A percentile compares a stretch with the other conserved stretches of the same genome.
These are phyloP conservation scores for Greenwoodochromis staneri DNA, from an alignment of 2,113 vertebrate genomes.

Conservation along the genomic window DNA sequence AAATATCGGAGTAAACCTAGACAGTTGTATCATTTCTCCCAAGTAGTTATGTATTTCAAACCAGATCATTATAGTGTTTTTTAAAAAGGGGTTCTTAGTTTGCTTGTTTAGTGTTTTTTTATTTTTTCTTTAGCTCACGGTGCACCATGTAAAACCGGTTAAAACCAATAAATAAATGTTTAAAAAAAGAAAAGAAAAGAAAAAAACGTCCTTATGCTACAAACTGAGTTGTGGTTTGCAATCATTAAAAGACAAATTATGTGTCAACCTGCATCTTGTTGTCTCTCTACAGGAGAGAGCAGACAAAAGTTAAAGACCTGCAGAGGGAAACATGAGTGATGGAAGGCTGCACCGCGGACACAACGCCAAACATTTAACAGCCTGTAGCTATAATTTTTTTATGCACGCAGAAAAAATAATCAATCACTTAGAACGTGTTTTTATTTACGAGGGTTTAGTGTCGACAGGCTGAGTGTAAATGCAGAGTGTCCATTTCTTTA, in stretches of 20 bases:
- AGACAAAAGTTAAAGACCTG: neutral
- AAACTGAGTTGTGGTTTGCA: neutral
- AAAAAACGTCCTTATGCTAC: rapidly evolving
- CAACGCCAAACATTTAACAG: neutral
- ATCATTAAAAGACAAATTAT: rapidly evolving
- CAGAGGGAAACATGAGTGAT: neutral
- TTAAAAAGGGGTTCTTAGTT: neutral
- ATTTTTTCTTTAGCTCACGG: too few relatives aligned
- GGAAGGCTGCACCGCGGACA: neutral
- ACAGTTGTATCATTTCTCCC: neutral
- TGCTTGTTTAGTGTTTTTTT: too few relatives aligned
- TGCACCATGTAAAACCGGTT: rapidly evolving
- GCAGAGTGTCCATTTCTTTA: neutral
- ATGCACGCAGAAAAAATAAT: neutral
- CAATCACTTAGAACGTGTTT: neutral
- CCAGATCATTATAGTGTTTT: neutral
- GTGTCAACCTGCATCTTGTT: neutral
- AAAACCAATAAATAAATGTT: neutral
- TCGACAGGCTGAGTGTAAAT: neutral
- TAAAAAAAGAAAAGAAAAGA: neutral
- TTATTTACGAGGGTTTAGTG: neutral
- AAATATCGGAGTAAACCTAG: rapidly evolving
- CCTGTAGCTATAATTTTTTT: neutral
- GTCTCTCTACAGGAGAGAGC: neutral
- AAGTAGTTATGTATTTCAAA: rapidly evolving